phyloP scores from a whole-genome alignment of 1,140 invertebrate species.

The Apis florea region DNA sequence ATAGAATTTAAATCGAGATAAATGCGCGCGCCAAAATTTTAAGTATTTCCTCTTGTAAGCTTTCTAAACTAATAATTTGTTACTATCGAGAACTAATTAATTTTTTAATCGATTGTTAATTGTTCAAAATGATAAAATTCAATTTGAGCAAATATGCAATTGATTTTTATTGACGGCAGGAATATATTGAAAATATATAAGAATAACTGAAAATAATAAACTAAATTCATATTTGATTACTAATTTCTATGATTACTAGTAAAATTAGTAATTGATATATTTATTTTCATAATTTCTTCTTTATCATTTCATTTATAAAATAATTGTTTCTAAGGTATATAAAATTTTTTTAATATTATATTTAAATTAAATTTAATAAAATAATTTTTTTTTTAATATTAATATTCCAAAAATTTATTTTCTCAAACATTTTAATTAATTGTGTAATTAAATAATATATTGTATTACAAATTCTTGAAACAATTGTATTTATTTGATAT shows the following conservation, averaged over 20 bases:
- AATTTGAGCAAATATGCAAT: background rate
- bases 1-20: constrained; percentile 23
- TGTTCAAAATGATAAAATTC: constrained; percentile 8
- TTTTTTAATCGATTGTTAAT: background rate
- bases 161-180: constrained; percentile 9
- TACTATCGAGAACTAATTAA: constrained; percentile 5
- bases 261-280: background rate
- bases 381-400: background rate
- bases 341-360: background rate
- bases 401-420: no score
- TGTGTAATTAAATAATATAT: background rate
- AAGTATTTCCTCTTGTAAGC: background rate
- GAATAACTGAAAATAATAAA: background rate
- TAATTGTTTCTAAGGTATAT: background rate
- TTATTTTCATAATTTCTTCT: background rate
- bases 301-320: background rate
- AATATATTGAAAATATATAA: background rate
- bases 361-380: background rate
- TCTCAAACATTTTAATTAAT: background rate
- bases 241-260: background rate
- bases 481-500: background rate
- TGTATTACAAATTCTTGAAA: background rate
- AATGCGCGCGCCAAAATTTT: constrained; percentile 17
- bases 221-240: background rate
- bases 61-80: constrained; percentile 5